Percentiles rank a stretch among this genome's conserved stretches.
These are phyloP conservation scores for Lucifuga dentata DNA, from an alignment of 2,113 vertebrate species.

Conservation along the genomic window DNA sequence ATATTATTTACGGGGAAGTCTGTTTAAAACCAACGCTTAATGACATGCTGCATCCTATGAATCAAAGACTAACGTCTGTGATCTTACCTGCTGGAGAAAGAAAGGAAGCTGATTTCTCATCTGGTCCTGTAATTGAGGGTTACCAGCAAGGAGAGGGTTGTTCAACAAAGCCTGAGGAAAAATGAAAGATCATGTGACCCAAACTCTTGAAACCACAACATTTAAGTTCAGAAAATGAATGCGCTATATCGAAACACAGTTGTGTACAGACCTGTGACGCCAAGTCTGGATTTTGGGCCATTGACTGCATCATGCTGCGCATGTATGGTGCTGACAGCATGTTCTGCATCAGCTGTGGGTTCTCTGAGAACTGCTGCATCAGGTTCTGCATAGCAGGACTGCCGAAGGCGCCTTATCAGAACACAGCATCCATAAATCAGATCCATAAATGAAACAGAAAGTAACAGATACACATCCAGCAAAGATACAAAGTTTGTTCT, in stretches of 20 bases:
- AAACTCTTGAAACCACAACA: no score
- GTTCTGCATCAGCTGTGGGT: conserved; percentile 98
- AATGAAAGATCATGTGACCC: conserved; percentile 5
- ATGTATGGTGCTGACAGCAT: conserved; percentile 98
- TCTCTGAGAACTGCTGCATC: conserved; percentile 97
- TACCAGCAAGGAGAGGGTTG: conserved; percentile 96
- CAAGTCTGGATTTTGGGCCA: conserved; percentile 95
- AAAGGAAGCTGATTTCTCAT: conserved; percentile 94
- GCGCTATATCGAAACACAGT: no score
- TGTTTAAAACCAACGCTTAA: no score
- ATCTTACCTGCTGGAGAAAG: conserved; percentile 94
- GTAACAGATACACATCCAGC: no score
- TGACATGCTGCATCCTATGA: no score
- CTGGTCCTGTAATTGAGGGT: conserved; percentile 97
- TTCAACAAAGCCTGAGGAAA: conserved; percentile 94
- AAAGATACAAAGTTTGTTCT: no score
- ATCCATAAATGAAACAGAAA: no score
- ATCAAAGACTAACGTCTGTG: no score
- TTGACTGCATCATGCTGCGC: conserved; percentile 96
- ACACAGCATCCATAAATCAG: no score
- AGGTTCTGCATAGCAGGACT: conserved; percentile 98
- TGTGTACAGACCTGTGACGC: conserved; percentile 90
- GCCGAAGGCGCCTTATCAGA: conserved; percentile 88
- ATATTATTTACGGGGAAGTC: no score
- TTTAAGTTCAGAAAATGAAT: no score